Evolutionary conservation across 2,888 invertebrate genomes (phyloP).

Genomic region (Synergus laeviventris): DNA sequence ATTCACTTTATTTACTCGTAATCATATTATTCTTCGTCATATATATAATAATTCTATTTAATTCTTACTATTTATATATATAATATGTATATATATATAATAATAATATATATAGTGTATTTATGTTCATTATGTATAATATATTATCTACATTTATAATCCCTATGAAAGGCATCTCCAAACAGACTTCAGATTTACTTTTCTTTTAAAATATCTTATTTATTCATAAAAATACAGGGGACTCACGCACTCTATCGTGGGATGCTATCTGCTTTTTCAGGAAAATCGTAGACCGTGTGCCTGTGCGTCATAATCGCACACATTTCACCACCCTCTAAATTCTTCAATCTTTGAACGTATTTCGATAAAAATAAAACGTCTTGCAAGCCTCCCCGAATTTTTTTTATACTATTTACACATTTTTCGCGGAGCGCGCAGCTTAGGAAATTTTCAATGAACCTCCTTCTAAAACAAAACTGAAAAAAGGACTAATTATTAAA

Average conservation of each 20-base stretch:
- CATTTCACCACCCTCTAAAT: no score
- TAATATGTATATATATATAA: slow-evolving; percentile 49
- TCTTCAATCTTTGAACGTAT: not conserved
- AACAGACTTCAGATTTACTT: slow-evolving; percentile 76
- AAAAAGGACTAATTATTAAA: not conserved
- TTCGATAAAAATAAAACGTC: not conserved
- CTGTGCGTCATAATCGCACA: no score
- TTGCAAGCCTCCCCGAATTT: slow-evolving; percentile 9
- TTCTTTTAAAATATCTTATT: slow-evolving; percentile 75
- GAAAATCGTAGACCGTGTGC: slow-evolving; percentile 21
- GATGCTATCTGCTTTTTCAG: slow-evolving; percentile 51
- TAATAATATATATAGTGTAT: slow-evolving; percentile 74
- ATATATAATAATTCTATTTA: slow-evolving; percentile 71
- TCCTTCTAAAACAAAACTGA: slow-evolving; percentile 3
- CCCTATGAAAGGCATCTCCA: slow-evolving; percentile 77
- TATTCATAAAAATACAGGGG: slow-evolving; percentile 76
- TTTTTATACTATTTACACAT: slow-evolving; percentile 31
- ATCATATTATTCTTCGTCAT: slow-evolving; percentile 72
- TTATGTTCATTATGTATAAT: slow-evolving; percentile 76
- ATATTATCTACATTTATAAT: slow-evolving; percentile 76
- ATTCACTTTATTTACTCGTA: slow-evolving; percentile 75
- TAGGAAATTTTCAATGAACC: slow-evolving; percentile 2
- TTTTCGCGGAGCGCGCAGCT: slow-evolving; percentile 16
- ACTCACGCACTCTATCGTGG: slow-evolving; percentile 58
- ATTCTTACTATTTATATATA: slow-evolving; percentile 68